Percentiles rank a stretch among this genome's conserved stretches.
phyloP scores from a whole-genome alignment of 2,113 vertebrate genomes.

The Anhinga anhinga region DNA sequence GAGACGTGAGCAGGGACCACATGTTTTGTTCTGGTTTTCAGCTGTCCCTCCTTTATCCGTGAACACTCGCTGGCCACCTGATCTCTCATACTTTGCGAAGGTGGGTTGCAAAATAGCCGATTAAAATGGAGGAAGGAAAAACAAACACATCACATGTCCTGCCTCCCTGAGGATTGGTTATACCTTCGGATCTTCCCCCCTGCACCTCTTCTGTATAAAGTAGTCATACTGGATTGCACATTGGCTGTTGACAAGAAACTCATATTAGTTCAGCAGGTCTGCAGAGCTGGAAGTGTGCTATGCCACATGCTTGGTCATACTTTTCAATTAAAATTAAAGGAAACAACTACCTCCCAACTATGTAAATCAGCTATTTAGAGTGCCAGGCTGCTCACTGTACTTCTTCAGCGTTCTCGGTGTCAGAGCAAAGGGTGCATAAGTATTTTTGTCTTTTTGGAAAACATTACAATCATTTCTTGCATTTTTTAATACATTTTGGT shows the following conservation, averaged over 20 bases:
- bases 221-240: neutral
- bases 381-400: neutral
- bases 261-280: neutral
- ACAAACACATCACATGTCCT: fast-evolving
- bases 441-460: neutral
- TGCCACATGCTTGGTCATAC: neutral
- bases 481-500: neutral
- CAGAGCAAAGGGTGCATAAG: neutral
- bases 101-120: neutral
- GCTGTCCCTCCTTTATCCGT: neutral
- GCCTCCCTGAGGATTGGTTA: neutral
- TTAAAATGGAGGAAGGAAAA: neutral
- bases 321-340: slow-evolving; percentile 12
- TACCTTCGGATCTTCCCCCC: neutral
- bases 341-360: neutral
- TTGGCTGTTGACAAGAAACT: neutral
- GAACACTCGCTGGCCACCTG: neutral
- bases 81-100: neutral
- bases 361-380: neutral
- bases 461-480: neutral
- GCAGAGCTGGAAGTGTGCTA: neutral
- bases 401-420: neutral
- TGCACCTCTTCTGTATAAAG: neutral
- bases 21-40: neutral
- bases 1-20: neutral